phyloP scores from a whole-genome alignment of 1,140 invertebrate genomes.

The Drosophila gunungcola region DNA sequence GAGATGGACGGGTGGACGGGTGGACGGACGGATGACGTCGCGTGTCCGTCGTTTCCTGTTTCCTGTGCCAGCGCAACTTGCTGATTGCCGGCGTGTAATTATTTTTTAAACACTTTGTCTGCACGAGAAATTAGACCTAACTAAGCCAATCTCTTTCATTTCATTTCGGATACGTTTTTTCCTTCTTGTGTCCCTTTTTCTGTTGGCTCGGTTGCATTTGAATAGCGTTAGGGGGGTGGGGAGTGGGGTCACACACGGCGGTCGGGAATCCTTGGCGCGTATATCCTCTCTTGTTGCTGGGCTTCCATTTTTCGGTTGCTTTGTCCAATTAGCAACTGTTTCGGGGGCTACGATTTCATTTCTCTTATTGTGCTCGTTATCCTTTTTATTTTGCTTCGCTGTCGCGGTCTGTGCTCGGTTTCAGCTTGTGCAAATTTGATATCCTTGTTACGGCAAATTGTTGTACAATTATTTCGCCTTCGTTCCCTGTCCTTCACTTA shows the following conservation, averaged over 20 bases:
- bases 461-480: conserved; percentile 76
- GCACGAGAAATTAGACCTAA: conserved; percentile 76
- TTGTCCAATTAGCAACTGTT: conserved; percentile 83
- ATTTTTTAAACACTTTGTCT: conserved; percentile 82
- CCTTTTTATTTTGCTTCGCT: conserved; percentile 69
- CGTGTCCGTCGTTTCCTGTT: conserved; percentile 76
- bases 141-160: conserved; percentile 68
- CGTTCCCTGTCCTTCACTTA: conserved; percentile 10
- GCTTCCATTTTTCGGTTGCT: conserved; percentile 73
- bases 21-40: conserved; percentile 58
- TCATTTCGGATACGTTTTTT: conserved; percentile 18
- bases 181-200: background rate
- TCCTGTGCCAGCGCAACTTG: conserved; percentile 59
- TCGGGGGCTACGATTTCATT: conserved; percentile 79
- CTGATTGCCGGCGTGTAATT: conserved; percentile 80
- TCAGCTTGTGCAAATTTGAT: conserved; percentile 76
- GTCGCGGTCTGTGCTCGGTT: conserved; percentile 16
- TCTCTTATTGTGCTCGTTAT: conserved; percentile 84
- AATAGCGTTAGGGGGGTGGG: conserved; percentile 39
- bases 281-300: conserved; percentile 61
- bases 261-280: conserved; percentile 41
- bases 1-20: conserved; percentile 28
- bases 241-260: conserved; percentile 29
- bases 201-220: conserved; percentile 46
- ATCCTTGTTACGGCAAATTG: conserved; percentile 82